Percentiles rank a stretch among this genome's conserved stretches.
Conservation (phyloP, 2,113 vertebrate species). For the Halichoerus grypus region DNA sequence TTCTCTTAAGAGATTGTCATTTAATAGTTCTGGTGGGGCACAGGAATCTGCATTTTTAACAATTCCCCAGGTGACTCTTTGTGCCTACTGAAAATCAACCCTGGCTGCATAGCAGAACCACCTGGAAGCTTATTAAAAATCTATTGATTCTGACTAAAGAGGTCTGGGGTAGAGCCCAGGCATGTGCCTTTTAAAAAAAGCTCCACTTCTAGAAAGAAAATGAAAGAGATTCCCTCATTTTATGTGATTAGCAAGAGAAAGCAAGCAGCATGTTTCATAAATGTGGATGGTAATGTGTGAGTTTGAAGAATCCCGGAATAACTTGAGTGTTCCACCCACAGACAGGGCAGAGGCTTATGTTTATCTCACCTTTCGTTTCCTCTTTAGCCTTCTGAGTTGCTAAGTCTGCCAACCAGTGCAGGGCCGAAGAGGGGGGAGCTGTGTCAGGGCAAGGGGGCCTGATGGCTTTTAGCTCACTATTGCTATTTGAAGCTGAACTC, state of each 20-base stretch:
- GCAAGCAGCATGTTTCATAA: constrained; percentile 50
- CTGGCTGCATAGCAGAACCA: background rate
- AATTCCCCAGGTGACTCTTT: background rate
- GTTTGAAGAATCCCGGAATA: constrained; percentile 48
- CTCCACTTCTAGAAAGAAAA: constrained; percentile 21
- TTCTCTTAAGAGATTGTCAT: background rate
- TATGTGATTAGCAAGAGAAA: constrained; percentile 45
- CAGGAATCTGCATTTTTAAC: constrained; percentile 32
- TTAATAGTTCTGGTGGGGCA: constrained; percentile 3
- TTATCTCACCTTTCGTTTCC: constrained; percentile 96
- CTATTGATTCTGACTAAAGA: constrained; percentile 45
- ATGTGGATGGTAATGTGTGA: constrained; percentile 46
- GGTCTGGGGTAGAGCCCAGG: background rate
- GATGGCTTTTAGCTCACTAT: constrained; percentile 90
- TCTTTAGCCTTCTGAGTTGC: constrained; percentile 99
- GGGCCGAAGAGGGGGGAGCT: constrained; percentile 93
- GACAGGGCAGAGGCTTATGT: background rate
- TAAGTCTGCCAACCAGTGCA: constrained; percentile 98
- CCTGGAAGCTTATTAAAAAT: background rate
- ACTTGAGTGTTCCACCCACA: background rate
- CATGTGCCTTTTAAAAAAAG: background rate
- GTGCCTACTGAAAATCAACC: constrained; percentile 21
- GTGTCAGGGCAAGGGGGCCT: constrained; percentile 91
- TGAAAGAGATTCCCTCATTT: constrained; percentile 46
- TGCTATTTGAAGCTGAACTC: constrained; percentile 81